Evolutionary conservation across 2,113 vertebrate genomes (phyloP).

Genomic region (Aptenodytes patagonicus): DNA sequence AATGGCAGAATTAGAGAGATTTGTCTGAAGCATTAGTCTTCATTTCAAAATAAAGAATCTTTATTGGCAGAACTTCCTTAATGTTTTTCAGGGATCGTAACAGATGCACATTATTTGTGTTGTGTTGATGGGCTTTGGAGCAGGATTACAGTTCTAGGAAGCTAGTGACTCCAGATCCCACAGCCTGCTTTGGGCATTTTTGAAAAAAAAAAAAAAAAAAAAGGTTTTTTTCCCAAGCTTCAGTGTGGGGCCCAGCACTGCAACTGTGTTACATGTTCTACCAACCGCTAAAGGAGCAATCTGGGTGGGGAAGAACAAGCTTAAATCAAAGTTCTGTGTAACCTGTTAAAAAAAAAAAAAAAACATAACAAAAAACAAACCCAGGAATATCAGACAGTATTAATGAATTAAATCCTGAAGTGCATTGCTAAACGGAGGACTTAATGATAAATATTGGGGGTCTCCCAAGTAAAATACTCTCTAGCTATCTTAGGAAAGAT

Average conservation of each 20-base stretch:
- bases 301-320: neutral
- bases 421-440: neutral
- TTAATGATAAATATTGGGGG: neutral
- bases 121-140: neutral
- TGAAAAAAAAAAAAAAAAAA: neutral
- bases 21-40: constrained; percentile 22
- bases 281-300: neutral
- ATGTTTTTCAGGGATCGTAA: neutral
- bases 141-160: neutral
- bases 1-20: constrained; percentile 30
- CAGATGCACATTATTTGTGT: neutral
- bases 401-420: neutral
- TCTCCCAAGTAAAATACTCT: neutral
- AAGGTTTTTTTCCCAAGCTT: neutral
- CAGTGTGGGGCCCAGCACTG: neutral
- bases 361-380: neutral
- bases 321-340: neutral
- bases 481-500: neutral
- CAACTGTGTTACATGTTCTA: neutral
- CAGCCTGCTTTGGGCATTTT: neutral
- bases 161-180: neutral
- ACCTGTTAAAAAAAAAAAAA: neutral
- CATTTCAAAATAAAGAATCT: constrained; percentile 37
- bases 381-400: neutral
- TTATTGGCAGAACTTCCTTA: neutral